Base-by-base conservation (phyloP, 2,888 invertebrate species). In the Timandra comae region DNA sequence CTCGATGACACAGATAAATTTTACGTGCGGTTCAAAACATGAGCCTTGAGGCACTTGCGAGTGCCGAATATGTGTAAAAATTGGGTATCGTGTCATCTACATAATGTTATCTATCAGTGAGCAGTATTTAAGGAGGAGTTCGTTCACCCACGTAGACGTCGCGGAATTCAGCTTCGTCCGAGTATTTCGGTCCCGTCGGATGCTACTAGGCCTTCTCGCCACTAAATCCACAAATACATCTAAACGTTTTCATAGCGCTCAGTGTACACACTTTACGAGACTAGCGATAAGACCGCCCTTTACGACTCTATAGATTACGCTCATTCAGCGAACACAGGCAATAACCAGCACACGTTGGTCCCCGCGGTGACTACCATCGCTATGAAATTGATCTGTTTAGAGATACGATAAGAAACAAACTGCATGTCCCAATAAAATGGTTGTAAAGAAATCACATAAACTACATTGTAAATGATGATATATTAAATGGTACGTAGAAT, bases 131-230 rank as follows among this genome's bases (percentile, higher is more conserved):
- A 66, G 56, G 50, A 58, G 46, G 57, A 66, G 81, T 72, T 76
- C 81, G 64, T 77, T 72, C 70, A 78, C 77, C 81, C 70, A 56
- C 30, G 72, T 72, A 74, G 84, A 80, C 82, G 82, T 77, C 81
- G 80, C 76, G 82, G 84, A 82, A 84, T 84, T 77, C 74, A 77
- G 71, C 66, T 56, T 62, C 56, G 64, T 52, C n/a, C 56, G 71
- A 52, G 73, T 84, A 84, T 84, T 84, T 84, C 63, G 66, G 82
- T 78, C 63, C 56, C 51, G 48, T 25, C 49, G 50, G 77, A 77
- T 72, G 70, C 72, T 59, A 69, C 60, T 69, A 73, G 73, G 68
- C 72, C 75, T 75, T 72, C 69, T 71, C 67, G 68, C 58, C 65
- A 62, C 63, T 72, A 72, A 73, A 75, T 75, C 73, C 72, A 72